phyloP scores from a whole-genome alignment of 37 sponge, comb jelly and placozoan genomes.

The Hexactinellida sp. region DNA sequence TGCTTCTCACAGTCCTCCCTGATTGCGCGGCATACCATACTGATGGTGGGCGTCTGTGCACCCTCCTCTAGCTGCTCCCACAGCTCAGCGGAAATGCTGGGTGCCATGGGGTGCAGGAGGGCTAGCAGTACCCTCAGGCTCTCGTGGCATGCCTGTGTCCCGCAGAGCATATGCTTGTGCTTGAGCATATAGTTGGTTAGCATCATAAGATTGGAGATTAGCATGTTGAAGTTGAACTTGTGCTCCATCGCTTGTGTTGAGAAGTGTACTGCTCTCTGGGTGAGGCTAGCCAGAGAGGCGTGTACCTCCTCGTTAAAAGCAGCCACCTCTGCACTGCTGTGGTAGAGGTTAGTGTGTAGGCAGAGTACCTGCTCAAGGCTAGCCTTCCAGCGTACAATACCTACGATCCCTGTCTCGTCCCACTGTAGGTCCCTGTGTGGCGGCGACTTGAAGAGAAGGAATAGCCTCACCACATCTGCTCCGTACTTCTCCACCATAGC shows the following conservation, averaged over 20 bases:
- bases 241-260: neutral
- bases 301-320: neutral
- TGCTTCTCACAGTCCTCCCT: neutral
- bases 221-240: conserved; percentile 1
- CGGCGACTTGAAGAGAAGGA: neutral
- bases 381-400: neutral
- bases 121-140: neutral
- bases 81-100: conserved; percentile 23
- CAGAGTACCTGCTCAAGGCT: neutral
- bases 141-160: neutral
- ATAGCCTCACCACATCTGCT: neutral
- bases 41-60: neutral
- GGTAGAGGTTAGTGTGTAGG: neutral
- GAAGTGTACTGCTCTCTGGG: neutral
- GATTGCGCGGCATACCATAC: neutral
- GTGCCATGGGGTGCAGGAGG: conserved; percentile 23
- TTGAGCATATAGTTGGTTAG: neutral
- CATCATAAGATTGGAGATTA: neutral
- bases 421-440: neutral
- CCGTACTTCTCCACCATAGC: conserved; percentile 16
- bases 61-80: neutral
- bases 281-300: neutral
- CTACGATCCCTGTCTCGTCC: neutral
- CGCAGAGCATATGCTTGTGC: neutral
- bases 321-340: neutral